Evolutionary conservation across 2,888 invertebrate species (phyloP).

Genomic region (Ctena decussata): DNA sequence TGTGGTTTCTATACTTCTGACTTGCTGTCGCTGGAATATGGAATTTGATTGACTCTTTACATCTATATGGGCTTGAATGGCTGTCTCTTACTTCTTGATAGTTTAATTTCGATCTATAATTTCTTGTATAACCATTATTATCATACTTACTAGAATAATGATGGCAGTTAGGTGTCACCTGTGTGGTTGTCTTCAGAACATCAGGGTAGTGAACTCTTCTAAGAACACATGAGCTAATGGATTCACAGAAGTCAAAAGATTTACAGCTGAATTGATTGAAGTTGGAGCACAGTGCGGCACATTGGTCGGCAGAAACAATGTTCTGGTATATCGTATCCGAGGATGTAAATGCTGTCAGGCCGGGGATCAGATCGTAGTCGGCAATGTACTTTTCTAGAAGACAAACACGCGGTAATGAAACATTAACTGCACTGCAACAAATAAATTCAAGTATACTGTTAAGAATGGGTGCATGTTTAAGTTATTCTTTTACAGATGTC

Average conservation of each 20-base stretch:
- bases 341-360: constrained; percentile 71
- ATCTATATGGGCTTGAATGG: too few species aligned
- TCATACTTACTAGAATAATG: constrained; percentile 77
- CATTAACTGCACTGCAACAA: too few species aligned
- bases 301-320: constrained; percentile 71
- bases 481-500: too few species aligned
- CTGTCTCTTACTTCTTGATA: too few species aligned
- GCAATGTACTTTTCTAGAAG: constrained; percentile 73
- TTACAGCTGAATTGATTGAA: constrained; percentile 76
- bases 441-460: too few species aligned
- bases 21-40: too few species aligned
- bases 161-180: constrained; percentile 70
- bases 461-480: too few species aligned
- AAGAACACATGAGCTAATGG: constrained; percentile 75
- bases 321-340: constrained; percentile 78
- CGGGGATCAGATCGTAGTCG: constrained; percentile 66
- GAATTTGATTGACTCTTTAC: too few species aligned
- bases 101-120: too few species aligned
- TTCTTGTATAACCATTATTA: too few species aligned
- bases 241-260: constrained; percentile 79
- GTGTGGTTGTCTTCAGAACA: constrained; percentile 66
- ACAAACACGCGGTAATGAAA: too few species aligned
- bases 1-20: too few species aligned
- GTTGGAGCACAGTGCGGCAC: constrained; percentile 76
- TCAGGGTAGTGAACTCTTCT: constrained; percentile 75